Evolutionary conservation across 2,797 vertebrate genomes (phyloP).

Genomic region (Pangasius larnaudii): DNA sequence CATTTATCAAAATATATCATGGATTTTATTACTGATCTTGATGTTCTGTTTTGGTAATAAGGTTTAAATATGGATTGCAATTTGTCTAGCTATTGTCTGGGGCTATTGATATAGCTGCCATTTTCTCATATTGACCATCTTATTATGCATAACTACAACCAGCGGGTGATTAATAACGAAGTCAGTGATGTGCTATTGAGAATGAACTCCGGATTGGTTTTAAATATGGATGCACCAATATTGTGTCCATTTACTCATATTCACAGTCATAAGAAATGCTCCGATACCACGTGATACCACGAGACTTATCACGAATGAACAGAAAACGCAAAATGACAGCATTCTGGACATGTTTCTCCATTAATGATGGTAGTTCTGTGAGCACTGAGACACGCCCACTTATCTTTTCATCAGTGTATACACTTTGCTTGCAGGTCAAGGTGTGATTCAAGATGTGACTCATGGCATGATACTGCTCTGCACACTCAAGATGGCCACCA

Average conservation of each 20-base stretch:
- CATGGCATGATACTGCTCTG: background rate
- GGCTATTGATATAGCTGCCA: background rate
- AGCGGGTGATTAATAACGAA: constrained; percentile 4
- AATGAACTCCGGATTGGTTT: constrained; percentile 30
- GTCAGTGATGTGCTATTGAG: constrained; percentile 33
- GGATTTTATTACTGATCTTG: constrained; percentile 30
- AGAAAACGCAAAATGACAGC: background rate
- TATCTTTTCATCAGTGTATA: background rate
- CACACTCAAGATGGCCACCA: background rate
- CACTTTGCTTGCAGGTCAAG: background rate
- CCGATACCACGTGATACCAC: background rate
- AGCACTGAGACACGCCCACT: background rate
- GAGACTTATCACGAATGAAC: background rate
- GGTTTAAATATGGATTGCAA: background rate
- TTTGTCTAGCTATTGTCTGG: background rate
- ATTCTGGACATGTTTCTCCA: background rate
- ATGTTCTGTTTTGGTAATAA: background rate
- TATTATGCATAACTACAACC: constrained; percentile 4
- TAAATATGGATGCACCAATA: background rate
- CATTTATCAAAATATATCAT: constrained; percentile 35
- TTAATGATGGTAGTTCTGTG: constrained; percentile 1
- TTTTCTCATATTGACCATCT: constrained; percentile 1
- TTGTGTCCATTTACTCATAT: background rate
- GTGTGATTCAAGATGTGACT: background rate
- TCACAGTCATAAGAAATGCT: background rate